phyloP scores from a whole-genome alignment of 2,797 vertebrate species.

The Phataginus tetradactyla region DNA sequence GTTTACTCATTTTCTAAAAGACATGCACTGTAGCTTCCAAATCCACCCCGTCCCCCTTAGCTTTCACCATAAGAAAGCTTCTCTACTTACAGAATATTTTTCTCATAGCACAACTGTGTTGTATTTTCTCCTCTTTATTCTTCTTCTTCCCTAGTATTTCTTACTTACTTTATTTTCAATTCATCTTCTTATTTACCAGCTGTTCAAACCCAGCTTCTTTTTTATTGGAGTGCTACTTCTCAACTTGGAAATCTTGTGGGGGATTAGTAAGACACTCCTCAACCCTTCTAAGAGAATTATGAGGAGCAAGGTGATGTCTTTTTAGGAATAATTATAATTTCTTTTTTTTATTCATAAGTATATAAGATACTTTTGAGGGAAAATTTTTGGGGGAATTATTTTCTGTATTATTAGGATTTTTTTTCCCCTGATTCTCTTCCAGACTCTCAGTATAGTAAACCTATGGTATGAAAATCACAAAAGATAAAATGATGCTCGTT shows the following conservation, averaged over 20 bases:
- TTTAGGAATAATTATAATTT: slow-evolving; percentile 38
- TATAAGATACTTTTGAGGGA: neutral
- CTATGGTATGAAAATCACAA: slow-evolving; percentile 3
- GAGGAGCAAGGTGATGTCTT: neutral
- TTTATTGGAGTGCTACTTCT: neutral
- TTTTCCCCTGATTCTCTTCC: neutral
- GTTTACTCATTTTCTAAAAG: neutral
- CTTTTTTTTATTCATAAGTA: neutral
- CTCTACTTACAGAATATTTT: neutral
- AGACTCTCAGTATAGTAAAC: neutral
- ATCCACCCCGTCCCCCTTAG: too few species aligned
- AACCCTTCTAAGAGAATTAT: neutral
- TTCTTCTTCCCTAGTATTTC: neutral
- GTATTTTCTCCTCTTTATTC: neutral
- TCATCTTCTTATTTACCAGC: neutral
- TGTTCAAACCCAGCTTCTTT: neutral
- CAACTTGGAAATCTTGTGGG: neutral
- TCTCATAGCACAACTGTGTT: neutral
- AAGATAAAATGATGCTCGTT: neutral
- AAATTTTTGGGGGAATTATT: neutral
- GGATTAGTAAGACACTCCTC: slow-evolving; percentile 27
- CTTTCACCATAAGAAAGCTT: neutral
- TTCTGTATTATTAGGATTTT: neutral
- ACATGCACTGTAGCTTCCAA: neutral
- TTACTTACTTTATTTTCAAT: neutral